These are phyloP conservation scores for Macrosteles quadrilineatus DNA, from an alignment of 1,140 invertebrate species.

Conservation along the genomic window DNA sequence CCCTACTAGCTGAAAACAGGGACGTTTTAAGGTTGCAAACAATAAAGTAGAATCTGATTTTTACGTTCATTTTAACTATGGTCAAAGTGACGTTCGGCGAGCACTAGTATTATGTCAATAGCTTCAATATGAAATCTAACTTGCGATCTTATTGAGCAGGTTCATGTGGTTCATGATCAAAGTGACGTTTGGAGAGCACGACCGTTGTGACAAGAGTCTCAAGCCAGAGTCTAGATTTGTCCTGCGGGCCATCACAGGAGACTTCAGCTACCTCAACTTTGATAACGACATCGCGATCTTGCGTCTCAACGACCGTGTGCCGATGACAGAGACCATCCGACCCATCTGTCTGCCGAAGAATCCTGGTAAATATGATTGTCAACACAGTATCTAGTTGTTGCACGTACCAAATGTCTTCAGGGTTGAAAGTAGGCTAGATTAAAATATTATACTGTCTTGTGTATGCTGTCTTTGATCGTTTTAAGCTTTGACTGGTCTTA, in stretches of 20 bases:
- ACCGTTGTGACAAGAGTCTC: conserved; percentile 71
- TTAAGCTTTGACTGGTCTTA: no score
- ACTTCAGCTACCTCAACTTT: conserved; percentile 80
- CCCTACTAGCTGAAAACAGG: no score
- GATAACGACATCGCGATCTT: conserved; percentile 84
- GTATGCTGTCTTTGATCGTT: no score
- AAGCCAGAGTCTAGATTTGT: conserved; percentile 74
- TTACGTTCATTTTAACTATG: no score
- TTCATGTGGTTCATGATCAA: conserved; percentile 91
- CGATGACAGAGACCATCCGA: conserved; percentile 69
- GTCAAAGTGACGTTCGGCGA: no score
- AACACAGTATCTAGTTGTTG: not conserved
- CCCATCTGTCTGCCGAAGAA: conserved; percentile 76
- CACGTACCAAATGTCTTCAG: not conserved
- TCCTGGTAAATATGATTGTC: conserved; percentile 60
- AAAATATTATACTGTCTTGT: not conserved
- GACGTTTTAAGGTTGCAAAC: no score
- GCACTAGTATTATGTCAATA: no score
- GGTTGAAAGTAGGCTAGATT: not conserved
- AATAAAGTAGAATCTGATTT: no score
- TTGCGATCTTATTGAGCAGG: no score
- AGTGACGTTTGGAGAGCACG: conserved; percentile 80
- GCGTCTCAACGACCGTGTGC: conserved; percentile 72
- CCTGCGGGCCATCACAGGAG: conserved; percentile 68
- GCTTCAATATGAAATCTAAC: no score